A percentile compares a stretch with the other conserved stretches of the same genome.
Evolutionary conservation across 2,797 vertebrate species (phyloP).

Genomic region (Mus minutoides): DNA sequence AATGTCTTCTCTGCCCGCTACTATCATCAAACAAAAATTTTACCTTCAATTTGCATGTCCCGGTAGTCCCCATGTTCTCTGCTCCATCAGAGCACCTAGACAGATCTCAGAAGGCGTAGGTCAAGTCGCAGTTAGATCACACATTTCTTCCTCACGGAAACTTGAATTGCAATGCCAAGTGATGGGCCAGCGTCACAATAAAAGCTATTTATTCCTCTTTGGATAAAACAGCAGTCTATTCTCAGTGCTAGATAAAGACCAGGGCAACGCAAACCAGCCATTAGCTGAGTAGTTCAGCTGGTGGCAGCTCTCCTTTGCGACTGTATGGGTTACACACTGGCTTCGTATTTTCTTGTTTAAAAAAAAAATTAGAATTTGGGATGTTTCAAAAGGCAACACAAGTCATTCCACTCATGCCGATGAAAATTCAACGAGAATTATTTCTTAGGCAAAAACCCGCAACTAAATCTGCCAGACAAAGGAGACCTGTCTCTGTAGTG

Average conservation of each 20-base stretch:
- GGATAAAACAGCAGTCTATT: constrained; percentile 91
- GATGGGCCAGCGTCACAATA: constrained; percentile 92
- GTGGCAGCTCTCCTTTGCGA: constrained; percentile 84
- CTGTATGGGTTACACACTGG: constrained; percentile 84
- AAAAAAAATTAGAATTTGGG: constrained; percentile 82
- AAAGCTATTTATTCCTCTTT: constrained; percentile 91
- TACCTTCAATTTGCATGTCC: constrained; percentile 87
- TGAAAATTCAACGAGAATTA: constrained; percentile 66
- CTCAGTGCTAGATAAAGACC: constrained; percentile 90
- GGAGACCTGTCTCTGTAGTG: constrained; percentile 58
- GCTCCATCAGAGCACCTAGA: constrained; percentile 91
- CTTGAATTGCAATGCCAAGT: constrained; percentile 91
- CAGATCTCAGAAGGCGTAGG: constrained; percentile 88
- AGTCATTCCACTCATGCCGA: constrained; percentile 65
- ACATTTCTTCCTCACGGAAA: constrained; percentile 91
- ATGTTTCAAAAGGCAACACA: constrained; percentile 78
- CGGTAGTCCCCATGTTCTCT: constrained; percentile 88
- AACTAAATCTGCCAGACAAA: constrained; percentile 79
- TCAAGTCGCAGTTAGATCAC: constrained; percentile 92
- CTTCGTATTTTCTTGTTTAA: constrained; percentile 84
- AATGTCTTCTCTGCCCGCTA: constrained; percentile 79
- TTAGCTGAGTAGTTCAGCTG: constrained; percentile 87
- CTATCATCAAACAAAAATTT: constrained; percentile 86
- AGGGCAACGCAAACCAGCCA: constrained; percentile 91
- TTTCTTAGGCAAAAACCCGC: constrained; percentile 77